Base-by-base conservation (phyloP, 2,888 invertebrate species). In the Caenorhabditis sp. region DNA sequence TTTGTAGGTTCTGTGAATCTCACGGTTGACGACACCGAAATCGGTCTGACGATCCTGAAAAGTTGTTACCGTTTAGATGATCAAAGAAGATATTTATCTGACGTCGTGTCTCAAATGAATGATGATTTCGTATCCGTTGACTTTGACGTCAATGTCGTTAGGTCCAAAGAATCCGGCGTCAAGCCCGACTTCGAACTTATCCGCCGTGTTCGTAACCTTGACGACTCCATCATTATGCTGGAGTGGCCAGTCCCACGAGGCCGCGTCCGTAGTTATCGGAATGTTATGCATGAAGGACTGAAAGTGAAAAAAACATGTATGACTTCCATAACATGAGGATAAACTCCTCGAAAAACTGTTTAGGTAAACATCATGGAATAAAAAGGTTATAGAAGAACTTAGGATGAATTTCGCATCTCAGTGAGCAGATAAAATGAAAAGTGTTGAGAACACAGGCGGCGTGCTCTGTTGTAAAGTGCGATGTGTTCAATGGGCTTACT, bases 1-100 rank as follows among this genome's bases (percentile, higher is more conserved):
- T 58, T 84, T 74, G 66, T 86, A 86, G 61, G 82, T 78, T 15
- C 86, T 79, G 62, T 82, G 78, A 26, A 86, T 76, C 65, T 86
- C 86, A 20, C 85, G 83, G n/a, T 76, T 76, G 17, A 85, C 83
- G 22, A 71, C 45, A 9, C 83, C 84, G 75, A 83, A 79, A 30
- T 71, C 74, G 61, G 82, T 83, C 53, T 63, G 70, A 50, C 83
- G 83, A 35, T 72, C 70, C 70, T 86, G 83, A 15, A 74, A 62
- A 17, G 4, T 15, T n/a, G 5, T 50, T 55, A 17, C 9, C 26
- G 13, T 24, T 41, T 15, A 30, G 13, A 9, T 50, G 52, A 24
- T 24, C 7, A 39, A 39, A 17, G 9, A 62, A 20, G 20, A 3
- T 24, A 13, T 26, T 20, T 45, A 45, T 52, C 63, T 43, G 13